A percentile compares a stretch with the other conserved stretches of the same genome.
phyloP scores from a whole-genome alignment of 2,888 invertebrate species.

The Drosophila siamana region DNA sequence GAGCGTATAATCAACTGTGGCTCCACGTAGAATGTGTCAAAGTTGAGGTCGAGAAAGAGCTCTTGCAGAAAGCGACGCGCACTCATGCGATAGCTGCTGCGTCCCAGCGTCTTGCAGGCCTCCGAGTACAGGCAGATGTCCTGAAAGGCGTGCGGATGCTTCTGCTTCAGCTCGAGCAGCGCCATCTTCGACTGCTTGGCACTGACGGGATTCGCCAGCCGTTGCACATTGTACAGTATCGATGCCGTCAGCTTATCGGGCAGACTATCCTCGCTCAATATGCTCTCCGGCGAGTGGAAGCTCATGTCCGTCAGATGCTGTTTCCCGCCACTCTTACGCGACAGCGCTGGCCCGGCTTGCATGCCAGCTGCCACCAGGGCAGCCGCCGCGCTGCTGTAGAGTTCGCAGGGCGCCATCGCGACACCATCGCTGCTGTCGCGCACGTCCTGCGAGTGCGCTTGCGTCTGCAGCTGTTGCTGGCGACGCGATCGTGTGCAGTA shows the following conservation, averaged over 20 bases:
- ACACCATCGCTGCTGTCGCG: slow-evolving; percentile 21
- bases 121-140: slow-evolving; percentile 97
- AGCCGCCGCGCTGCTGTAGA: slow-evolving; percentile 70
- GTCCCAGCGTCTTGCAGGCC: slow-evolving; percentile 91
- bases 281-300: slow-evolving; percentile 85
- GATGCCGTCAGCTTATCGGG: slow-evolving; percentile 83
- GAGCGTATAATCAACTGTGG: slow-evolving; percentile 86
- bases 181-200: slow-evolving; percentile 93
- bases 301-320: slow-evolving; percentile 82
- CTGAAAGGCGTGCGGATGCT: slow-evolving; percentile 90
- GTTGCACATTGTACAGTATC: slow-evolving; percentile 90
- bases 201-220: slow-evolving; percentile 92
- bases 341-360: slow-evolving; percentile 57
- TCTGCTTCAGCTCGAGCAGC: slow-evolving; percentile 91
- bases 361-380: slow-evolving; percentile 71
- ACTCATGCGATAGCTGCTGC: slow-evolving; percentile 92
- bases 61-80: slow-evolving; percentile 96
- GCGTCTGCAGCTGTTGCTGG: slow-evolving; percentile 63
- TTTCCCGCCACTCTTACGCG: slow-evolving; percentile 38
- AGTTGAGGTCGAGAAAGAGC: slow-evolving; percentile 94
- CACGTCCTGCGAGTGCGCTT: slow-evolving; percentile 30
- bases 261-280: slow-evolving; percentile 84
- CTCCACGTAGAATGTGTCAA: slow-evolving; percentile 88
- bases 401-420: slow-evolving; percentile 62
- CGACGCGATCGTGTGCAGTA: slow-evolving; percentile 83